Evolutionary conservation across 2,797 vertebrate species (phyloP).

Genomic region (Etheostoma nigrum): DNA sequence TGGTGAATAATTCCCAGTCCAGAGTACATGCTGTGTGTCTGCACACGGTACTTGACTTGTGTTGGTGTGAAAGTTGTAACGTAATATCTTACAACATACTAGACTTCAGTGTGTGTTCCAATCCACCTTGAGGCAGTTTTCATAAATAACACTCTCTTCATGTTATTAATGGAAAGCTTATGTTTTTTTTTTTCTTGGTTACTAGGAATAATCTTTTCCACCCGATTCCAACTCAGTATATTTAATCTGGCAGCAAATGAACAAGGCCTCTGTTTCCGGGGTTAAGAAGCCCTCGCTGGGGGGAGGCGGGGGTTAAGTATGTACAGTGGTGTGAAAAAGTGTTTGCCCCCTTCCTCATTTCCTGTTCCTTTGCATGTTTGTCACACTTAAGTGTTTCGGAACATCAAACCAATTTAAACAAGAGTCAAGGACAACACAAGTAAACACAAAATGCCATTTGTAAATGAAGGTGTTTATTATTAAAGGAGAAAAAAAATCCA

Average conservation of each 20-base stretch:
- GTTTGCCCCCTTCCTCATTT: too few species aligned
- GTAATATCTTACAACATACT: slow-evolving; percentile 39
- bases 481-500: too few species aligned
- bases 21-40: background rate
- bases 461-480: too few species aligned
- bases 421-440: too few species aligned
- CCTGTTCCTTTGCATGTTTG: too few species aligned
- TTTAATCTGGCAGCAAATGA: slow-evolving; percentile 71
- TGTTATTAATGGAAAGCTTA: slow-evolving; percentile 64
- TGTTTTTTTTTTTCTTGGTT: slow-evolving; percentile 44
- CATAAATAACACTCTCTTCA: slow-evolving; percentile 57
- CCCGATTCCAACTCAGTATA: slow-evolving; percentile 50
- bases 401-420: too few species aligned
- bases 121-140: slow-evolving; percentile 35
- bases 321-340: too few species aligned
- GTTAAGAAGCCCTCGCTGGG: slow-evolving; percentile 26
- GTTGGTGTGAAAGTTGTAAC: slow-evolving; percentile 9
- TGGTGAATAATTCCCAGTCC: slow-evolving; percentile 13
- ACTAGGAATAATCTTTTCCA: slow-evolving; percentile 76
- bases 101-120: slow-evolving; percentile 30
- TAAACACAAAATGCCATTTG: too few species aligned
- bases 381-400: too few species aligned
- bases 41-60: background rate
- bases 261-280: slow-evolving; percentile 66
- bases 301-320: slow-evolving; percentile 5